Conservation (phyloP, 2,888 invertebrate genomes). For the Drosophila subquinaria region DNA sequence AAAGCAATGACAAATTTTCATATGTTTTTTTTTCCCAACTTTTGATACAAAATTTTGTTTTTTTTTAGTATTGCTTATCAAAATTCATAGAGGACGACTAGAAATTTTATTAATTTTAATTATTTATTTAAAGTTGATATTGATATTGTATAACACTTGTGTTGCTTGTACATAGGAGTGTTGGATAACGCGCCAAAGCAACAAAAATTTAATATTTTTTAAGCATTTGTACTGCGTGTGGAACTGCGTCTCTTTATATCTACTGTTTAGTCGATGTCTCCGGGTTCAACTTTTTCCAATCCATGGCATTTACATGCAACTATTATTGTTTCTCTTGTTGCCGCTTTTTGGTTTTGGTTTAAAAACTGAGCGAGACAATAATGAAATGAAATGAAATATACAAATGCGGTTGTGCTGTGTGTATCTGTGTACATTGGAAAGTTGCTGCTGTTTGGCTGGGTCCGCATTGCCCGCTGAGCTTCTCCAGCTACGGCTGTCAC, state of each 20-base stretch:
- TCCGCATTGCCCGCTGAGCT: conserved; percentile 64
- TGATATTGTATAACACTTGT: neutral
- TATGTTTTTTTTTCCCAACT: no score
- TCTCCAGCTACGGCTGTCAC: conserved; percentile 63
- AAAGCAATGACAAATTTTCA: no score
- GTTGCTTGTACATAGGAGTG: neutral
- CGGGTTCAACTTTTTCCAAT: conserved; percentile 25
- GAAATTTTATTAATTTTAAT: no score
- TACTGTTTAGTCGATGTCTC: neutral
- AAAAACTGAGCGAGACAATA: conserved; percentile 69
- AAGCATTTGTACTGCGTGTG: neutral
- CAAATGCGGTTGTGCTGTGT: conserved; percentile 48
- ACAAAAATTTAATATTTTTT: neutral
- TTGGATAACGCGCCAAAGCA: neutral
- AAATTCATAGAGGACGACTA: no score
- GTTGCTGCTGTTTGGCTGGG: conserved; percentile 61
- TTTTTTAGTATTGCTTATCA: no score
- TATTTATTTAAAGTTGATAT: neutral
- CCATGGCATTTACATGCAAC: conserved; percentile 53
- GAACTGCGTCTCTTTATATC: neutral
- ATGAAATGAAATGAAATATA: conserved; percentile 62
- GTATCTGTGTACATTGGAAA: conserved; percentile 68
- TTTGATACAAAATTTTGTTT: no score
- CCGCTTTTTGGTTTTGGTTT: conserved; percentile 30
- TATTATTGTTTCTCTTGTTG: conserved; percentile 41